Conservation (phyloP, 2,113 vertebrate species). For the Herpetotheres cachinnans region DNA sequence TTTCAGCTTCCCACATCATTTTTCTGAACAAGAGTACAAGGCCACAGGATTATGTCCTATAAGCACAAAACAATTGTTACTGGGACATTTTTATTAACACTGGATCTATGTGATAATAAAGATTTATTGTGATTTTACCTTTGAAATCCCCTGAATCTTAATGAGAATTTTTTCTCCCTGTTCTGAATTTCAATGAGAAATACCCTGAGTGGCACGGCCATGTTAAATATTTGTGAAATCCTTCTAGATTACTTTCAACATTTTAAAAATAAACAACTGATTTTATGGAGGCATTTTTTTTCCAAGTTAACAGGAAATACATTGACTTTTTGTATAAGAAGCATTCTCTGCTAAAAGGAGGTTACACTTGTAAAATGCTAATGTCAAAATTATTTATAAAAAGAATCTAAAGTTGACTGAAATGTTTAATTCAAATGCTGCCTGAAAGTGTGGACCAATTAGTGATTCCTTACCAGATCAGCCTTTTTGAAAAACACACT, state of each 20-base stretch:
- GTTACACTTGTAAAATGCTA: background rate
- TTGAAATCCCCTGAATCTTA: conserved; percentile 38
- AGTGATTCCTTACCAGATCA: background rate
- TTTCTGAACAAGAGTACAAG: background rate
- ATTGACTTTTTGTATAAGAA: background rate
- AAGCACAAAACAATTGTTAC: background rate
- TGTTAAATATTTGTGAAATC: conserved; percentile 22
- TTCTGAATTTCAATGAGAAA: conserved; percentile 17
- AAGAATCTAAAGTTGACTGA: background rate
- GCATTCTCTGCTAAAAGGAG: background rate
- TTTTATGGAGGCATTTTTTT: background rate
- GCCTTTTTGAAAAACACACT: background rate
- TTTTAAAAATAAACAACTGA: conserved; percentile 6
- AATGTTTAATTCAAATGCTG: background rate
- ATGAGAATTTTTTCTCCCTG: conserved; percentile 17
- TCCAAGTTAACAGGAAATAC: background rate
- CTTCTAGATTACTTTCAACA: background rate
- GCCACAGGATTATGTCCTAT: background rate
- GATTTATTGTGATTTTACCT: conserved; percentile 27
- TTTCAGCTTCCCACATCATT: background rate
- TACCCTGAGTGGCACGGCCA: background rate
- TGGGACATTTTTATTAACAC: conserved; percentile 36
- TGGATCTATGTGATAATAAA: background rate
- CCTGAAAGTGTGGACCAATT: background rate
- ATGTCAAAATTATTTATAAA: background rate